phyloP scores from a whole-genome alignment of 1,140 invertebrate species.

The Leucophenga varia region DNA sequence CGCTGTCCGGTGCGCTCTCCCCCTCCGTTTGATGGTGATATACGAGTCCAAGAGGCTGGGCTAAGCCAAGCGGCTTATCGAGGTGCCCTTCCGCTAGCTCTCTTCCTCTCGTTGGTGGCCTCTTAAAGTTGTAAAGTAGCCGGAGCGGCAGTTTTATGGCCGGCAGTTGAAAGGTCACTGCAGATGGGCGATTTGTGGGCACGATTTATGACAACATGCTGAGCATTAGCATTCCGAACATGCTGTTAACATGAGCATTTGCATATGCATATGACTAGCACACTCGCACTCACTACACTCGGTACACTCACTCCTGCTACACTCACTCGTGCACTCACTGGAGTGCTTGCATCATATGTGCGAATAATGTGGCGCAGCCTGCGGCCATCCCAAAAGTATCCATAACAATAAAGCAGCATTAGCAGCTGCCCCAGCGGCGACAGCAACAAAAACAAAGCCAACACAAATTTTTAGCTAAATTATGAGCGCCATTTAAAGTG shows the following conservation, averaged over 20 bases:
- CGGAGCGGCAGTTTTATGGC: slow-evolving; percentile 40
- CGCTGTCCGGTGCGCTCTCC: slow-evolving; percentile 26
- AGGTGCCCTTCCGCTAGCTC: no score
- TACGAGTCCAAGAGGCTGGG: slow-evolving; percentile 22
- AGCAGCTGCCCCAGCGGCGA: slow-evolving; percentile 30
- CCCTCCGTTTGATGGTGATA: no score
- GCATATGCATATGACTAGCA: slow-evolving; percentile 36
- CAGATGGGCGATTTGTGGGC: slow-evolving; percentile 45
- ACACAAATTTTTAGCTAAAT: slow-evolving; percentile 43
- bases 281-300: no score
- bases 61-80: slow-evolving; percentile 37
- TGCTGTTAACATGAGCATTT: slow-evolving; percentile 48
- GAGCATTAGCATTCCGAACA: slow-evolving; percentile 38
- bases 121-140: slow-evolving; percentile 42
- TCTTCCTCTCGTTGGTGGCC: slow-evolving; percentile 10
- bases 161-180: slow-evolving; percentile 47
- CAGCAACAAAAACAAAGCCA: slow-evolving; percentile 16
- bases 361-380: slow-evolving; percentile 17
- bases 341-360: slow-evolving; percentile 24
- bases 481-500: slow-evolving; percentile 45
- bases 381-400: slow-evolving; percentile 23
- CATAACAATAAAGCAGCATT: slow-evolving; percentile 47
- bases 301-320: slow-evolving; percentile 8
- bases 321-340: slow-evolving; percentile 7
- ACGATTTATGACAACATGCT: slow-evolving; percentile 23